Percentiles rank a stretch among this genome's conserved stretches.
Conservation (phyloP, 2,113 vertebrate genomes). For the Mohoua ochrocephala region DNA sequence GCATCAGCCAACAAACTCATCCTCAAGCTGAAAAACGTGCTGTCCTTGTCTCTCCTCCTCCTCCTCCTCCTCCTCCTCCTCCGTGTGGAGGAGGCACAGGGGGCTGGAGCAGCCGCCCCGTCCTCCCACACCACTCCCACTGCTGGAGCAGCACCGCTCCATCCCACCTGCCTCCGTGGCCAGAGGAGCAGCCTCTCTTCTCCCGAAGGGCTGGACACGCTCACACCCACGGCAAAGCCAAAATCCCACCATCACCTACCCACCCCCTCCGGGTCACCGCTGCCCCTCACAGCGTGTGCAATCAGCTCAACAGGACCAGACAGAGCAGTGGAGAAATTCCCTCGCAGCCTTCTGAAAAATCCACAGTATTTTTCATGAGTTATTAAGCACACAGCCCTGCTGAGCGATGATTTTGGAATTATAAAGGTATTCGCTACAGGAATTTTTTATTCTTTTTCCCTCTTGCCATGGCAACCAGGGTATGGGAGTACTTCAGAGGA, state of each 20-base stretch:
- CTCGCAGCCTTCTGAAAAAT: not conserved
- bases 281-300: not conserved
- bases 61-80: not conserved
- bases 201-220: not conserved
- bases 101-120: not conserved
- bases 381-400: slow-evolving; percentile 37
- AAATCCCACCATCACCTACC: not conserved
- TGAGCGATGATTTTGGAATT: slow-evolving; percentile 38
- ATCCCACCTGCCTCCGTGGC: not conserved
- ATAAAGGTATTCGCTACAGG: slow-evolving; percentile 22
- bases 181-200: not conserved
- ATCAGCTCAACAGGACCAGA: not conserved
- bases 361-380: not conserved
- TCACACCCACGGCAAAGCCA: not conserved
- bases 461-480: slow-evolving; percentile 57
- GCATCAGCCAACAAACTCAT: not conserved
- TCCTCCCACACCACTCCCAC: rapidly evolving
- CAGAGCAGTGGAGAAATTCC: not conserved
- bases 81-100: rapidly evolving
- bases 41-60: not conserved
- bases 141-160: not conserved
- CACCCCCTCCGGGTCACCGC: not conserved
- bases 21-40: not conserved
- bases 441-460: slow-evolving; percentile 43
- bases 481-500: not conserved